Base-by-base conservation (phyloP, 2,888 invertebrate species). In the Scotopteryx bipunctaria region DNA sequence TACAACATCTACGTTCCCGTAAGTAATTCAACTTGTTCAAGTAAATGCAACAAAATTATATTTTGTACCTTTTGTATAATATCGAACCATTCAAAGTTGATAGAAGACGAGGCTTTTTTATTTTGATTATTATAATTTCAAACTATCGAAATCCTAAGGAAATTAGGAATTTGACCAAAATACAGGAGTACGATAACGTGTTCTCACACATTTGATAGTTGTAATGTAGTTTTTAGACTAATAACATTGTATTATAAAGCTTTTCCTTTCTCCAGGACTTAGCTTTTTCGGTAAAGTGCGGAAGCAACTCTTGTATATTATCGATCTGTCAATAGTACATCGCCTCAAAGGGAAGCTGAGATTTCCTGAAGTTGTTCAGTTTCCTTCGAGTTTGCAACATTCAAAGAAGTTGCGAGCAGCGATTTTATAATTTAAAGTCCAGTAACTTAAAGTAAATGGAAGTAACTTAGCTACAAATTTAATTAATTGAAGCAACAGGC, bases 331-430 rank as follows among this genome's bases (percentile, higher is more conserved):
- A 37, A 43, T 42, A 40, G 38, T 46, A 40, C 31, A 23, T 16
- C 19, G 17, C 38, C 38, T 61, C 63, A 63, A 63, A 61, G 54
- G 47, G 47, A 59, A 53, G 46, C 49, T 17, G 32, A 58, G 61
- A 60, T 60, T 60, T 60, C 58, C 59, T 59, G 55, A 49, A 42
- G 46, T 53, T 44, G 41, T 52, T 44, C 33, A 32, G 43, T 36
- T 52, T 57, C 32, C 35, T 42, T 56, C 41, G 43, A 50, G 49
- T 54, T 43, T 48, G 36, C 43, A 45, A 41, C 52, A 56, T 56
- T 57, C 45, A 41, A 57, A 48, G 36, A 32, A 57, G 43, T 49
- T 36, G 27, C 47, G 48, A 55, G 44, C 36, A 33, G 31, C 36
- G 40, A 52, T 41, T 43, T 56, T 47, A 52, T 47, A 44, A 49